Conservation (phyloP, 2,113 vertebrate species). For the Centrocercus urophasianus region DNA sequence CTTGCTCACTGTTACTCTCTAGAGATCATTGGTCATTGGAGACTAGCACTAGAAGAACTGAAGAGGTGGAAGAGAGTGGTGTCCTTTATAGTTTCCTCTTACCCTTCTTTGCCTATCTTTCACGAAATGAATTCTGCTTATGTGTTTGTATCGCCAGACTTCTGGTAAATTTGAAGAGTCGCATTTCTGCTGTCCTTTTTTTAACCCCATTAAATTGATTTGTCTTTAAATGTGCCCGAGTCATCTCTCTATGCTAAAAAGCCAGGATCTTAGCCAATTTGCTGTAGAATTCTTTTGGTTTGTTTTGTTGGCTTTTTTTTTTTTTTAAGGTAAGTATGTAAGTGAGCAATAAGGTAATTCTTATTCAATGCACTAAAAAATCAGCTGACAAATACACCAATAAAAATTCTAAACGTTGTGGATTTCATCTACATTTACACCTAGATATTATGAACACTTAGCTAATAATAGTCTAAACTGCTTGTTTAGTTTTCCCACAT, state of each 20-base stretch:
- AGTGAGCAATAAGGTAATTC: background rate
- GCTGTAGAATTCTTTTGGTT: too few relatives aligned
- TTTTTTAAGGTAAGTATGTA: background rate
- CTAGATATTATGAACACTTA: background rate
- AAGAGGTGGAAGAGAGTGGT: background rate
- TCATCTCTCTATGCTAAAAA: conserved; percentile 3
- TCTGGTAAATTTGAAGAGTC: background rate
- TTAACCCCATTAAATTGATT: background rate
- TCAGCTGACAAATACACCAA: conserved; percentile 4
- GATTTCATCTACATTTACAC: background rate
- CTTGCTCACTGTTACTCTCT: background rate
- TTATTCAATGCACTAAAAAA: background rate
- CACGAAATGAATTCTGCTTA: background rate
- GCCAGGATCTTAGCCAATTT: background rate
- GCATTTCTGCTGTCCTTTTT: conserved; percentile 10
- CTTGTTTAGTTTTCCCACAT: background rate
- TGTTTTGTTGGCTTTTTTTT: background rate
- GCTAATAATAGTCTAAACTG: background rate
- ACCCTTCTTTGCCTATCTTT: background rate
- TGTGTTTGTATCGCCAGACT: background rate
- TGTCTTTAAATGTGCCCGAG: background rate
- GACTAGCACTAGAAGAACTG: background rate
- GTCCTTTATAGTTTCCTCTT: background rate
- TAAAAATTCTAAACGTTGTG: background rate
- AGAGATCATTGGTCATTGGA: background rate